Conservation (phyloP, 2,113 vertebrate species). For the Mustela lutreola region DNA sequence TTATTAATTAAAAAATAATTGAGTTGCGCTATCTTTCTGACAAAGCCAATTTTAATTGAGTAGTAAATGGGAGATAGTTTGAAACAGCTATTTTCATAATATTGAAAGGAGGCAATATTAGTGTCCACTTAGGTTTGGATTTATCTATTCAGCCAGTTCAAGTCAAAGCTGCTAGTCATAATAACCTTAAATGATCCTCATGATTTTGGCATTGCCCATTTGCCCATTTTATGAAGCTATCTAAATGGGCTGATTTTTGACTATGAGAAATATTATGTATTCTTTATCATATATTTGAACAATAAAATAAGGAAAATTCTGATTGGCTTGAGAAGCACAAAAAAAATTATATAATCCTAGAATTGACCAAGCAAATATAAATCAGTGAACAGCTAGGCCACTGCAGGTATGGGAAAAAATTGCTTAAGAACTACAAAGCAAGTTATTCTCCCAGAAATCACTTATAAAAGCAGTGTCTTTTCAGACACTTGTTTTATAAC, state of each 20-base stretch:
- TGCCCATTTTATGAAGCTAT: neutral
- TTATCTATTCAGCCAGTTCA: slow-evolving; percentile 42
- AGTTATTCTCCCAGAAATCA: neutral
- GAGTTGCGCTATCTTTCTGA: neutral
- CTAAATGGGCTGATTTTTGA: slow-evolving; percentile 41
- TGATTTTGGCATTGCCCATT: slow-evolving; percentile 31
- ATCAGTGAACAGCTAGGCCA: neutral
- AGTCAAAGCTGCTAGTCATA: slow-evolving; percentile 47
- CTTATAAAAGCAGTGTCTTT: slow-evolving; percentile 14
- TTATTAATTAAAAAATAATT: slow-evolving; percentile 59
- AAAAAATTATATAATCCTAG: slow-evolving; percentile 42
- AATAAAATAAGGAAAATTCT: slow-evolving; percentile 41
- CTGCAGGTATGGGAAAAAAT: neutral
- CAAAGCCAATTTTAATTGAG: neutral
- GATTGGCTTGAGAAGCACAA: neutral
- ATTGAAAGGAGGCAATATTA: slow-evolving; percentile 17
- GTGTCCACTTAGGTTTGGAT: slow-evolving; percentile 26
- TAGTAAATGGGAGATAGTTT: slow-evolving; percentile 36
- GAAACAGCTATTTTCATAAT: slow-evolving; percentile 37
- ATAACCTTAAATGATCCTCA: slow-evolving; percentile 48
- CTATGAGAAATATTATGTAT: neutral
- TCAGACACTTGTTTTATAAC: slow-evolving; percentile 6
- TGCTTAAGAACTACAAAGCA: neutral
- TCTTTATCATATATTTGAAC: neutral
- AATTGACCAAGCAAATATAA: neutral